A percentile compares a stretch with the other conserved stretches of the same genome.
phyloP scores from a whole-genome alignment of 2,797 vertebrate genomes.

The Agapornis canus region DNA sequence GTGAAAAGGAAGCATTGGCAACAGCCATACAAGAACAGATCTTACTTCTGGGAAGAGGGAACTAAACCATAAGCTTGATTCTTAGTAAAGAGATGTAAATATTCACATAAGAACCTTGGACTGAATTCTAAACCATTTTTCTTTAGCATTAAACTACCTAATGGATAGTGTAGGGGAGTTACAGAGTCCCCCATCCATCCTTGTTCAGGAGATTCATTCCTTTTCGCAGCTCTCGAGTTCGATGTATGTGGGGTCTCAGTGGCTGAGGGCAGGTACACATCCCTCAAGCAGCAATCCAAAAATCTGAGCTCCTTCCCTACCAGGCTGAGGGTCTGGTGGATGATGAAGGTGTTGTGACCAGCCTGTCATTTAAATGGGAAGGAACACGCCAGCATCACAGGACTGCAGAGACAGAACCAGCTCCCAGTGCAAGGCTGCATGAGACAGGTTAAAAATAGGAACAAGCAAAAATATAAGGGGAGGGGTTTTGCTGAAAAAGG shows the following conservation, averaged over 20 bases:
- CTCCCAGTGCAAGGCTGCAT: neutral
- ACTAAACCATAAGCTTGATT: neutral
- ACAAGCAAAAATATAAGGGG: neutral
- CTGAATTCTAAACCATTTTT: neutral
- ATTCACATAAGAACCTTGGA: neutral
- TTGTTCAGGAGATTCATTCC: neutral
- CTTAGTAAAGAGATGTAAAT: neutral
- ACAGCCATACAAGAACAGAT: neutral
- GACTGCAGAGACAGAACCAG: neutral
- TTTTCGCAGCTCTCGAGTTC: neutral
- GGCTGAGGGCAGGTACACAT: neutral
- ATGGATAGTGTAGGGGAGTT: neutral
- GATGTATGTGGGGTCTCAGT: accelerated
- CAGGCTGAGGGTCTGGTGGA: neutral
- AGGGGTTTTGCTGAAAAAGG: neutral
- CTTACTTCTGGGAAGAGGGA: neutral
- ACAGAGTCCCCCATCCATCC: accelerated
- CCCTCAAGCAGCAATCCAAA: neutral
- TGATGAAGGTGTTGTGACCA: neutral
- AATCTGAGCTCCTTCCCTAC: neutral
- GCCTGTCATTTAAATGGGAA: neutral
- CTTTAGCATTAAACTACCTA: neutral
- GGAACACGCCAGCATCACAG: neutral
- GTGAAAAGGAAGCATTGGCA: neutral
- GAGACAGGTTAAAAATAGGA: neutral